These are phyloP conservation scores for Sesamia nonagrioides DNA, from an alignment of 1,140 invertebrate genomes.

Conservation along the genomic window DNA sequence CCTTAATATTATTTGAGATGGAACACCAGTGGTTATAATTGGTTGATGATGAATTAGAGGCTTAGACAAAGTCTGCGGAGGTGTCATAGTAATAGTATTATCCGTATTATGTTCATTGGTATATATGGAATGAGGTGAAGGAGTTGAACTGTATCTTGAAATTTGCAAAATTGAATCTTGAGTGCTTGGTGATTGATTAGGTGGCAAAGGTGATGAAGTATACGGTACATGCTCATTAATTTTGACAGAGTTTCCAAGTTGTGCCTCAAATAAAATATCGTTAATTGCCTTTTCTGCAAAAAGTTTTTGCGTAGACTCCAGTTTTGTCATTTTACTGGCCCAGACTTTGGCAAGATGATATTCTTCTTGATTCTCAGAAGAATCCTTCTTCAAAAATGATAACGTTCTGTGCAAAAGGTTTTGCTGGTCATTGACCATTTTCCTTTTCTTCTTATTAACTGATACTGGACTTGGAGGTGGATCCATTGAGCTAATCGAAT, in stretches of 20 bases:
- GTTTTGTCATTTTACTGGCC: background rate
- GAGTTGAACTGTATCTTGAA: too few species aligned
- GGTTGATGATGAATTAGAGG: background rate
- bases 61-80: background rate
- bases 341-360: background rate
- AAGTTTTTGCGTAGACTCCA: background rate
- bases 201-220: too few species aligned
- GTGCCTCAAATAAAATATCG: background rate
- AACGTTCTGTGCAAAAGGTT: too few species aligned
- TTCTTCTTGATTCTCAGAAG: constrained; percentile 2
- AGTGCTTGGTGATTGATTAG: too few species aligned
- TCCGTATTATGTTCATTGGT: constrained; percentile 3
- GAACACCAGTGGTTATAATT: background rate
- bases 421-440: too few species aligned
- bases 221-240: background rate
- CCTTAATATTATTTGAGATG: constrained; percentile 10
- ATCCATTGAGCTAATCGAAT: background rate
- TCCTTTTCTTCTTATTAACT: too few species aligned
- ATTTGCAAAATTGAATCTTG: too few species aligned
- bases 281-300: too few species aligned
- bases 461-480: too few species aligned
- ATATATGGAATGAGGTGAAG: background rate
- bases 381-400: too few species aligned
- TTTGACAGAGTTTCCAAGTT: background rate
- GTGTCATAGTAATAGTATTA: background rate